These are phyloP conservation scores for Montifringilla adamsi DNA, from an alignment of 2,113 vertebrate genomes.

Conservation along the genomic window DNA sequence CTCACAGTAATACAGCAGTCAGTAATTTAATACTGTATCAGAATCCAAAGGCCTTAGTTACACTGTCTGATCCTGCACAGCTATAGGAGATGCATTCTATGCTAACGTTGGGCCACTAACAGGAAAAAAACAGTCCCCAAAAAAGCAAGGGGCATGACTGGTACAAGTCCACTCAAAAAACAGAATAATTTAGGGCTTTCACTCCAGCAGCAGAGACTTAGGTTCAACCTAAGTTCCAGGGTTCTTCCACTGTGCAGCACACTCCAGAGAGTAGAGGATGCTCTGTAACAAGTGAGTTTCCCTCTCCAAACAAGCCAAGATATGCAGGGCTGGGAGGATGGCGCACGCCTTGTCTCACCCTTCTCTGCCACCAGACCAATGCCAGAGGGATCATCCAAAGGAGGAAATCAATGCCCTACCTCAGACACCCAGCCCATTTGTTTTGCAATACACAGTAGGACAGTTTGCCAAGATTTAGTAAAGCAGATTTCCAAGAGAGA, in stretches of 20 bases:
- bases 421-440: not conserved
- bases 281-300: not conserved
- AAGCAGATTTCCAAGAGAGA: not conserved
- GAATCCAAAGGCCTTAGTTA: not conserved
- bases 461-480: not conserved
- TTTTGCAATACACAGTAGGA: not conserved
- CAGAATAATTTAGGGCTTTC: not conserved
- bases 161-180: not conserved
- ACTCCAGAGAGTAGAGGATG: not conserved
- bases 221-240: not conserved
- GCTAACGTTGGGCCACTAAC: not conserved
- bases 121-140: not conserved
- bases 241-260: not conserved
- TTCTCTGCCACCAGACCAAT: not conserved
- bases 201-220: not conserved
- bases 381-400: not conserved
- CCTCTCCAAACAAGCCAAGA: not conserved
- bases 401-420: not conserved
- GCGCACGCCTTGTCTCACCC: not conserved
- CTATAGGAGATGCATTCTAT: not conserved
- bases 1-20: not conserved
- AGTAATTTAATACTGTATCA: not conserved
- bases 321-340: fast-evolving
- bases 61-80: not conserved
- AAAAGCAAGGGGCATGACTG: not conserved